Percentiles rank a stretch among this genome's conserved stretches.
These are phyloP conservation scores for Chalcosyrphus nemorum DNA, from an alignment of 2,888 invertebrate genomes.

Conservation along the genomic window DNA sequence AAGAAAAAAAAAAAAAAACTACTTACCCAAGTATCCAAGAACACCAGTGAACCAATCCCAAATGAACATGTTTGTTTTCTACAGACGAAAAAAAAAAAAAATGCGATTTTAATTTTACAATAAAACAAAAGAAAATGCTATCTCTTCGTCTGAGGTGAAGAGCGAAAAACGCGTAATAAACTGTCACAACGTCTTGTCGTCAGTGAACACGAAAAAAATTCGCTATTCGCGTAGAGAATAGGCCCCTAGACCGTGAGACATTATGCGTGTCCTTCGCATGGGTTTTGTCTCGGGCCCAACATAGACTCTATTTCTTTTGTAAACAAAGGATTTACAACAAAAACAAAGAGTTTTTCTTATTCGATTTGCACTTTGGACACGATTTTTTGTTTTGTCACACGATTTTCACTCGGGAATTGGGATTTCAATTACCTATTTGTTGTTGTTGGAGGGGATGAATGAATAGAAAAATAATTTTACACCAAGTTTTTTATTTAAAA, in stretches of 20 bases:
- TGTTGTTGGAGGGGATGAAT: slow-evolving; percentile 29
- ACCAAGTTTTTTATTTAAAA: slow-evolving; percentile 44
- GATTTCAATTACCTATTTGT: slow-evolving; percentile 62
- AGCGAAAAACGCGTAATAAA: slow-evolving; percentile 29
- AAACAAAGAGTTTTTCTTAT: background rate
- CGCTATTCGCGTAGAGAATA: no score
- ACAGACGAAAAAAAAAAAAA: slow-evolving; percentile 5
- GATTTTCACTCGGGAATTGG: slow-evolving; percentile 13
- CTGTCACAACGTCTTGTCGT: slow-evolving; percentile 29
- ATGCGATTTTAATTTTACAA: no score
- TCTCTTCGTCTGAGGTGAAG: background rate
- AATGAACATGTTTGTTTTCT: slow-evolving; percentile 88
- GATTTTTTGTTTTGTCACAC: slow-evolving; percentile 59
- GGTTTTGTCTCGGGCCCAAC: no score
- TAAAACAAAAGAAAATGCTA: no score
- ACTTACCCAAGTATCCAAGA: slow-evolving; percentile 94
- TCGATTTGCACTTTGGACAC: slow-evolving; percentile 48
- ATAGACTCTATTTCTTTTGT: no score
- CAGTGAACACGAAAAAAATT: no score
- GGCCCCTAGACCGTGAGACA: no score
- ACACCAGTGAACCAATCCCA: slow-evolving; percentile 98
- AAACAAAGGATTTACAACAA: slow-evolving; percentile 39
- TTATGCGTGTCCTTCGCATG: no score
- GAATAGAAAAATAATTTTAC: no score
- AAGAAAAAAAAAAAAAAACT: no score